These are phyloP conservation scores for Aleiodes alternator DNA, from an alignment of 2,888 invertebrate genomes.

Conservation along the genomic window DNA sequence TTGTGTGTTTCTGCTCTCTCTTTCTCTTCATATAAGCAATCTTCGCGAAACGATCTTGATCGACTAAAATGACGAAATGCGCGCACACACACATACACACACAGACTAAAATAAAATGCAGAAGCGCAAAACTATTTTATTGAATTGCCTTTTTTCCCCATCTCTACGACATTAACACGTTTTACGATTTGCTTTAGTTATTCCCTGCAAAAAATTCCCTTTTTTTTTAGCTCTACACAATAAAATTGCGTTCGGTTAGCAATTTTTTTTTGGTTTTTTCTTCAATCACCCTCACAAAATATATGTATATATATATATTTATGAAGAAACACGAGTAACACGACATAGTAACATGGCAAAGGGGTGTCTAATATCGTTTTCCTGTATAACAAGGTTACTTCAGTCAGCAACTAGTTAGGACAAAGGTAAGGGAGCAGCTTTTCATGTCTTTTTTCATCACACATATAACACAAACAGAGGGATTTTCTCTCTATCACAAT, in stretches of 20 bases:
- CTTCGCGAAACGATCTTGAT: constrained; percentile 41
- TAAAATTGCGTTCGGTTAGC: constrained; percentile 1
- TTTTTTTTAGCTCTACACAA: too few relatives aligned
- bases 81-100: neutral
- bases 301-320: neutral
- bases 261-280: constrained; percentile 10
- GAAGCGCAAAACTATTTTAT: neutral
- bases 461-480: neutral
- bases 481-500: neutral
- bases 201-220: neutral
- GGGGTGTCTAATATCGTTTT: constrained; percentile 57
- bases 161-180: neutral
- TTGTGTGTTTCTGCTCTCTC: constrained; percentile 24
- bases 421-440: constrained; percentile 34
- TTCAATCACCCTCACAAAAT: neutral
- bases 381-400: constrained; percentile 63
- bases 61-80: constrained; percentile 36
- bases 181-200: constrained; percentile 19
- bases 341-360: constrained; percentile 27
- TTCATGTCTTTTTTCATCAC: constrained; percentile 2
- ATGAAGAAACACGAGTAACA: constrained; percentile 16
- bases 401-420: constrained; percentile 57
- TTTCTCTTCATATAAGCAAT: constrained; percentile 33
- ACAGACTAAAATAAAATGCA: constrained; percentile 20
- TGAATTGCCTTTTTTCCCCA: neutral